A percentile compares a stretch with the other conserved stretches of the same genome.
Conservation (phyloP, 2,888 invertebrate genomes). For the Latrodectus elegans region DNA sequence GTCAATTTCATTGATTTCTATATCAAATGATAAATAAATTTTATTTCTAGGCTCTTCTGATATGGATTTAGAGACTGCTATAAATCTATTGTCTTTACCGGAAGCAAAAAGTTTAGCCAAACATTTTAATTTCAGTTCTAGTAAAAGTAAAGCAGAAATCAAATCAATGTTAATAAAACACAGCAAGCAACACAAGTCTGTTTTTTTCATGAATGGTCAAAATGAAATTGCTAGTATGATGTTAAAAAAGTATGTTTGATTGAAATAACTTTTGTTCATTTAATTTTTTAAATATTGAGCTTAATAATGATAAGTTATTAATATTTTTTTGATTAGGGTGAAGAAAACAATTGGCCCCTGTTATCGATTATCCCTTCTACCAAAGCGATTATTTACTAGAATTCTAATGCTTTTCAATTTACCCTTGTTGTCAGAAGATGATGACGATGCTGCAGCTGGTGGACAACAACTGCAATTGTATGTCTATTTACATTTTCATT, state of each 20-base stretch:
- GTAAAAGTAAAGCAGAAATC: slow-evolving; percentile 67
- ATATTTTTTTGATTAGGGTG: slow-evolving; percentile 47
- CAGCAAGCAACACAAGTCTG: slow-evolving; percentile 72
- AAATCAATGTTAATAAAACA: slow-evolving; percentile 72
- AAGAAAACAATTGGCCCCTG: slow-evolving; percentile 71
- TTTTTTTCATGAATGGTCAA: slow-evolving; percentile 58
- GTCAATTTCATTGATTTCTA: too few species aligned
- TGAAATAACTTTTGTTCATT: background rate
- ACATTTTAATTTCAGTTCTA: slow-evolving; percentile 57
- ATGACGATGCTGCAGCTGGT: slow-evolving; percentile 73
- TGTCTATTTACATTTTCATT: slow-evolving; percentile 9
- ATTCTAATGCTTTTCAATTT: slow-evolving; percentile 76
- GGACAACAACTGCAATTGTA: slow-evolving; percentile 64
- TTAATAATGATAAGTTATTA: background rate
- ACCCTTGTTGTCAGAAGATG: slow-evolving; percentile 74
- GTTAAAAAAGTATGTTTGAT: slow-evolving; percentile 54
- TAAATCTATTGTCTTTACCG: slow-evolving; percentile 74
- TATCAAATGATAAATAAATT: too few species aligned
- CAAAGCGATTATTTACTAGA: slow-evolving; percentile 76
- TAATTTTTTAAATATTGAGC: background rate
- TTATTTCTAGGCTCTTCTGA: slow-evolving; percentile 70
- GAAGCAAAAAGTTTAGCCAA: slow-evolving; percentile 75
- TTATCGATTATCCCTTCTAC: slow-evolving; percentile 74
- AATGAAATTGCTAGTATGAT: slow-evolving; percentile 40
- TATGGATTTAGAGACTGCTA: slow-evolving; percentile 73